Percentiles rank a stretch among this genome's conserved stretches.
These are phyloP conservation scores for Argyresthia albistria DNA, from an alignment of 2,888 invertebrate species.

Conservation along the genomic window DNA sequence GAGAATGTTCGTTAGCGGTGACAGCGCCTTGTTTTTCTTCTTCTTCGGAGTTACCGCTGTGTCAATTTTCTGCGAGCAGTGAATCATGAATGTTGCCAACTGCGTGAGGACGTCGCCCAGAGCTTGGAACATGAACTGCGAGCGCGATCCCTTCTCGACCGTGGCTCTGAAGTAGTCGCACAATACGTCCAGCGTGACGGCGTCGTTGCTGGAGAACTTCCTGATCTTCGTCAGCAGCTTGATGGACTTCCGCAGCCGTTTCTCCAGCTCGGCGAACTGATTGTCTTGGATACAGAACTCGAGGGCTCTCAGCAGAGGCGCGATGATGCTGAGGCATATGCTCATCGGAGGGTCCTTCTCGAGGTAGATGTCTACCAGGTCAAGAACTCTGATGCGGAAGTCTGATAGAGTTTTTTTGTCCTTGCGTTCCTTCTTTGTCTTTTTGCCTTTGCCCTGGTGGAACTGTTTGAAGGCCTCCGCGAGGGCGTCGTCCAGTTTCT, in stretches of 20 bases:
- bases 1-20: constrained; percentile 59
- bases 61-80: constrained; percentile 70
- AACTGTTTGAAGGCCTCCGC: constrained; percentile 81
- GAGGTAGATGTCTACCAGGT: constrained; percentile 81
- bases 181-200: constrained; percentile 66
- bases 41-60: constrained; percentile 37
- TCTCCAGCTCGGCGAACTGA: constrained; percentile 77
- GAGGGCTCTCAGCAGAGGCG: constrained; percentile 76
- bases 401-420: constrained; percentile 78
- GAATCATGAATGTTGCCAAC: constrained; percentile 76
- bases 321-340: constrained; percentile 77
- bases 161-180: constrained; percentile 69
- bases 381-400: constrained; percentile 81
- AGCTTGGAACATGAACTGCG: constrained; percentile 76
- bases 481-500: constrained; percentile 79
- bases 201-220: constrained; percentile 72
- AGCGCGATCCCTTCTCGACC: constrained; percentile 76
- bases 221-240: constrained; percentile 73
- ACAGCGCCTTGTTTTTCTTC: constrained; percentile 22
- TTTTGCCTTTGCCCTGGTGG: constrained; percentile 63
- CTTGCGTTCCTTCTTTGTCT: constrained; percentile 71
- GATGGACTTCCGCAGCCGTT: constrained; percentile 73
- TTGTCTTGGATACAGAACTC: constrained; percentile 80
- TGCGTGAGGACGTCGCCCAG: constrained; percentile 76
- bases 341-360: constrained; percentile 79